These are phyloP conservation scores for Meiosimyza decipiens DNA, from an alignment of 2,888 invertebrate species.

Conservation along the genomic window DNA sequence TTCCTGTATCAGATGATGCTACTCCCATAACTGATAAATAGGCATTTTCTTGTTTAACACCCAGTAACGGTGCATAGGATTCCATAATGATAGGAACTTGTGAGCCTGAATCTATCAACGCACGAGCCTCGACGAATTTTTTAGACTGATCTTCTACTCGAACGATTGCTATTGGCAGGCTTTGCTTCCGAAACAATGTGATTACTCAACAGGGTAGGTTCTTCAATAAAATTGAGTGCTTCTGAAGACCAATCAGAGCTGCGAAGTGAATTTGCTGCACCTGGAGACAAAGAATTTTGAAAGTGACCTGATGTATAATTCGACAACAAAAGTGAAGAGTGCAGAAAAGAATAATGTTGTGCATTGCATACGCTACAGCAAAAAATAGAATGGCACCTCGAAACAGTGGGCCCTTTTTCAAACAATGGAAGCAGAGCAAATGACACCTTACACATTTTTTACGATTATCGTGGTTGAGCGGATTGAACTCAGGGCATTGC, in stretches of 20 bases:
- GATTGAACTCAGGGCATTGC: constrained; percentile 12
- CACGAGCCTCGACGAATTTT: constrained; percentile 11
- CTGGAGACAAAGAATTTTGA: background rate
- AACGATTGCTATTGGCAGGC: constrained; percentile 4
- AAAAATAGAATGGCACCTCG: background rate
- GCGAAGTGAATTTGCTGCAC: background rate
- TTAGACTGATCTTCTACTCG: background rate
- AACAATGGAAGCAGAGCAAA: too few species aligned
- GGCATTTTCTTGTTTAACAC: constrained; percentile 9
- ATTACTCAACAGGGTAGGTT: background rate
- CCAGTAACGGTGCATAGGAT: constrained; percentile 16
- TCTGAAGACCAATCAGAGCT: too few species aligned
- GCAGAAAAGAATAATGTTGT: background rate
- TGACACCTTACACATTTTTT: background rate
- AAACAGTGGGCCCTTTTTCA: too few species aligned
- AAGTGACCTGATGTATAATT: too few species aligned
- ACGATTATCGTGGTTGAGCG: constrained; percentile 8
- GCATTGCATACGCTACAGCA: constrained; percentile 1
- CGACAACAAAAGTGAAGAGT: background rate
- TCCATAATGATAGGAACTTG: constrained; percentile 30
- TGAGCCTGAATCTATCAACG: constrained; percentile 27
- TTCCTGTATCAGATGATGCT: constrained; percentile 20
- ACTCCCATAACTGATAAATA: constrained; percentile 12
- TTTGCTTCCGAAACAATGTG: background rate
- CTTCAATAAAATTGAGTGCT: too few species aligned